phyloP scores from a whole-genome alignment of 2,888 invertebrate genomes.

The Nemotelus pantherinus region DNA sequence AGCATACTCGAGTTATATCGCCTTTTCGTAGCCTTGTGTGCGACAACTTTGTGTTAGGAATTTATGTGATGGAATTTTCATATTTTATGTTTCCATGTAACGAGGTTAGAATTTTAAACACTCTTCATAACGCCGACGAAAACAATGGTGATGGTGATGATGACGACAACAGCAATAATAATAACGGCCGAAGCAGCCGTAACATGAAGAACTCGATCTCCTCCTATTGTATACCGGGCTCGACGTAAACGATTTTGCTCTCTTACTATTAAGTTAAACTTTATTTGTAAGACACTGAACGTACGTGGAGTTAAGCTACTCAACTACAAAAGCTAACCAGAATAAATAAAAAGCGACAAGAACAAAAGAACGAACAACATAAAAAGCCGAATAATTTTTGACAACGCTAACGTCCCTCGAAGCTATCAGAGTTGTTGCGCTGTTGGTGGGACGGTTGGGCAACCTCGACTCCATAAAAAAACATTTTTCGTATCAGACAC shows the following conservation, averaged over 20 bases:
- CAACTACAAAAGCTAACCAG: constrained; percentile 15
- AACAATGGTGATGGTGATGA: background rate
- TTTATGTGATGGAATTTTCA: constrained; percentile 50
- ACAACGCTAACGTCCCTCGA: background rate
- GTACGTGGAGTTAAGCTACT: background rate
- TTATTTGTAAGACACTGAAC: constrained; percentile 7
- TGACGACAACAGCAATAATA: background rate
- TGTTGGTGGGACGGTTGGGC: too few relatives aligned
- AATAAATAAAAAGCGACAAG: background rate
- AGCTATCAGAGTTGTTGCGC: too few relatives aligned
- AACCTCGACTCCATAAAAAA: too few relatives aligned
- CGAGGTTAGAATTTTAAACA: constrained; percentile 50
- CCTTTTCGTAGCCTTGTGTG: constrained; percentile 12
- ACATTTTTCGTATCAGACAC: background rate
- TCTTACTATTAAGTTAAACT: constrained; percentile 7
- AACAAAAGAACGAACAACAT: constrained; percentile 5
- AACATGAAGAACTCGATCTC: background rate
- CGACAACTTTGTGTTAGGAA: constrained; percentile 36
- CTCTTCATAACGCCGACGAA: background rate
- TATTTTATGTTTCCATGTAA: constrained; percentile 50
- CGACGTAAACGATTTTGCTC: background rate
- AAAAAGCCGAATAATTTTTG: constrained; percentile 3
- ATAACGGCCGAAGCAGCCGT: background rate
- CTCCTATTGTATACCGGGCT: background rate
- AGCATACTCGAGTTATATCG: constrained; percentile 24